These are phyloP conservation scores for Eupithecia abbreviata DNA, from an alignment of 2,888 invertebrate genomes.

Conservation along the genomic window DNA sequence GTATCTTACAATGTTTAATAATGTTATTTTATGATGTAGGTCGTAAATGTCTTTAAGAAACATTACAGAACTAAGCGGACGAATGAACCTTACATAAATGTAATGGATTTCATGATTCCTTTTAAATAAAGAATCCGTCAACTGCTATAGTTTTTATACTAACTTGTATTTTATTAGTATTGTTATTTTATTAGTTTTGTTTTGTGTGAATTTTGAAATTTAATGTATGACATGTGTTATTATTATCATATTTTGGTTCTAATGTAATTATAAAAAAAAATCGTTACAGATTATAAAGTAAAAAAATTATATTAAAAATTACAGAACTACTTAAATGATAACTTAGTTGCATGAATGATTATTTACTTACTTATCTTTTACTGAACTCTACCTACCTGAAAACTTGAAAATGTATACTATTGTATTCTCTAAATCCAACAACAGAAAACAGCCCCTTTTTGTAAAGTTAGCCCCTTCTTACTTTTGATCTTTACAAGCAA, in stretches of 20 bases:
- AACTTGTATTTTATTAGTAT: too few relatives aligned
- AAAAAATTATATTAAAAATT: background rate
- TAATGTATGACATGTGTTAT: too few relatives aligned
- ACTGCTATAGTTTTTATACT: too few relatives aligned
- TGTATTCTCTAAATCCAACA: background rate
- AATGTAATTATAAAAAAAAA: too few relatives aligned
- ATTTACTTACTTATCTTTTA: background rate
- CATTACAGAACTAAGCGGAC: background rate
- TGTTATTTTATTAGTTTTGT: too few relatives aligned
- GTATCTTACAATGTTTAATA: conserved; percentile 33
- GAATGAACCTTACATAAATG: too few relatives aligned
- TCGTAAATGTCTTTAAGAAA: conserved; percentile 10
- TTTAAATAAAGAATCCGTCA: too few relatives aligned
- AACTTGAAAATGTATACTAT: too few relatives aligned
- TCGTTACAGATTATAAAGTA: too few relatives aligned
- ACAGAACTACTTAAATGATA: background rate
- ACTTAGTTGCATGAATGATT: background rate
- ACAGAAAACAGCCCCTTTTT: background rate
- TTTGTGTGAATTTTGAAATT: too few relatives aligned
- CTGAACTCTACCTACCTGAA: background rate
- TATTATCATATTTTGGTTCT: too few relatives aligned
- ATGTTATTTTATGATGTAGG: conserved; percentile 22
- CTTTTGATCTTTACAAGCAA: background rate
- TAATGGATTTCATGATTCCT: too few relatives aligned
- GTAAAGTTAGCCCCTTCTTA: background rate